Evolutionary conservation across 1,140 invertebrate genomes (phyloP), one percentile per base, ranked within the genome.

Genomic region (Macrocentrus cingulum): DNA sequence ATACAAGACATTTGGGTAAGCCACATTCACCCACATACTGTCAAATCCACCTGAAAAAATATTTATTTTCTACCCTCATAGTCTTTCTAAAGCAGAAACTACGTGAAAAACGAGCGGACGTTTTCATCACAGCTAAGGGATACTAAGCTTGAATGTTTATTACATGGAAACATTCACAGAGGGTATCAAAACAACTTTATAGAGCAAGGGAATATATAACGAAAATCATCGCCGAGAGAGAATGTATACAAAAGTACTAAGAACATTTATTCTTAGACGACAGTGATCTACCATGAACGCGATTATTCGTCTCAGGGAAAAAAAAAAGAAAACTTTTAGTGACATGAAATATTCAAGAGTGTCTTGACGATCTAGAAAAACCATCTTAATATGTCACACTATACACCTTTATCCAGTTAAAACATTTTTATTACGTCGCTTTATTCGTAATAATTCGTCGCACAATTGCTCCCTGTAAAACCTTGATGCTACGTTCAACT

Each of bases 331-430:
- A 44, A 44, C 22, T 15, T 11, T 2, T 19, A 22, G 15, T 9
- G 53, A 55, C 39, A 55, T 55, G 53, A 55, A 55, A 55, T 55
- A 55, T 55, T 16, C 25, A 45, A n/a, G n/a, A 20, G 53, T 39
- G 34, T 36, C 53, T 45, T 45, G 39, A 25, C 42, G 18, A 23
- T 16, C 16, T 16, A 50, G 8, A 16, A 50, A 11, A 44, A 45
- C 41, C 13, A 45, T 55, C 15, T 46, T 48, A n/a, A 44, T 39
- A 36, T 20, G 23, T 5, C 5, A 8, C 37, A 55, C 16, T 39
- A 45, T 55, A 15, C 25, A 15, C 25, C 36, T 19, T 13, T 23
- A 13, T 54, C 37, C 44, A 15, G 9, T 16, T 16, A 19, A 11
- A 54, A 44, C 22, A n/a, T n/a, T 45, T 22, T 19, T 20, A 45